Conservation (phyloP, 2,113 vertebrate species). For the Caranx melampygus region DNA sequence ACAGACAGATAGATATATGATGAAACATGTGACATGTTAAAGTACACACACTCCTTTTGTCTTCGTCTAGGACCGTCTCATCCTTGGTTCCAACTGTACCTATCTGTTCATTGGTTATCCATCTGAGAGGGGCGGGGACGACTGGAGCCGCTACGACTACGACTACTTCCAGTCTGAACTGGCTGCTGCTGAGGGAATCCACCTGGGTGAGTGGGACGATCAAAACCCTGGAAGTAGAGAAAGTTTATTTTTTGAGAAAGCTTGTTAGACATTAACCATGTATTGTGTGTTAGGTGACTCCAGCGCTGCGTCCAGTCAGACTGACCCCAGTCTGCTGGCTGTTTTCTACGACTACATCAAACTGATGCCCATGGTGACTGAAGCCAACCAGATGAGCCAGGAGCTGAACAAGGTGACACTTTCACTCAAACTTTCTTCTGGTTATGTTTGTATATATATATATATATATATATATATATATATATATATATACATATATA, state of each 20-base stretch:
- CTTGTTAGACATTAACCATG: not conserved
- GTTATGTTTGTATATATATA: not conserved
- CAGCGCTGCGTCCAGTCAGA: constrained; percentile 64
- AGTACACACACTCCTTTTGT: not conserved
- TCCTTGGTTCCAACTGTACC: constrained; percentile 89
- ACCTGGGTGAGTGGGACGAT: constrained; percentile 76
- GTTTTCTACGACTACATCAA: constrained; percentile 91
- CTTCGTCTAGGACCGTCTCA: constrained; percentile 84
- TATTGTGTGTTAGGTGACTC: constrained; percentile 69
- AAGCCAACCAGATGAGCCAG: constrained; percentile 92
- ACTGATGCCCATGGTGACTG: constrained; percentile 89
- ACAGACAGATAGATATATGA: not conserved
- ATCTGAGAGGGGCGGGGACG: constrained; percentile 83
- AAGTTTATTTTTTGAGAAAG: not conserved
- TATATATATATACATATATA: no score
- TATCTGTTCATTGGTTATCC: constrained; percentile 90
- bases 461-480: no score
- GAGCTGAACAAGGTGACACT: constrained; percentile 87
- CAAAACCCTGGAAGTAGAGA: not conserved
- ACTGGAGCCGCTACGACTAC: constrained; percentile 88
- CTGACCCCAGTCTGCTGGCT: constrained; percentile 87
- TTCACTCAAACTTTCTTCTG: not conserved
- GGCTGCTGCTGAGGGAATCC: constrained; percentile 87
- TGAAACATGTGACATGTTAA: not conserved
- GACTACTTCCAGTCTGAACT: constrained; percentile 92